Conservation (phyloP, 2,113 vertebrate genomes). For the Charadrius vociferus region DNA sequence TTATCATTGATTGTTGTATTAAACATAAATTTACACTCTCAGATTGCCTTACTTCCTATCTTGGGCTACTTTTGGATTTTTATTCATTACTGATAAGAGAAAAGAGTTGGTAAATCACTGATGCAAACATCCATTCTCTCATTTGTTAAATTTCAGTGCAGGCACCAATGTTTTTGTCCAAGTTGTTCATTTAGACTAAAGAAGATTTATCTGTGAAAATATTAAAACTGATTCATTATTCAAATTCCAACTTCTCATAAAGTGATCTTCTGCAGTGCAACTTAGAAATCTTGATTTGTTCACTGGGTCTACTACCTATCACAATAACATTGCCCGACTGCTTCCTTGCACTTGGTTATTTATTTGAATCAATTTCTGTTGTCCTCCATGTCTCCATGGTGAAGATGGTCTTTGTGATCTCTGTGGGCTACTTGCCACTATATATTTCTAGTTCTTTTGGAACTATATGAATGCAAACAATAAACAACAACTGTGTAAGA, state of each 20-base stretch:
- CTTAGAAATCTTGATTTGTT: not conserved
- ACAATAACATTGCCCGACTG: not conserved
- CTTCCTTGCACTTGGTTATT: not conserved
- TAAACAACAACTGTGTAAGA: not conserved
- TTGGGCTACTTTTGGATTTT: not conserved
- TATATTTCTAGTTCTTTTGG: not conserved
- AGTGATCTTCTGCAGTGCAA: not conserved
- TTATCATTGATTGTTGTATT: not conserved
- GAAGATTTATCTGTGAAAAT: not conserved
- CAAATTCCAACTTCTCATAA: not conserved
- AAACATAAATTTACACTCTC: not conserved
- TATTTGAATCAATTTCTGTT: not conserved
- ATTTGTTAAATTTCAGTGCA: not conserved
- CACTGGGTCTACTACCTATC: not conserved
- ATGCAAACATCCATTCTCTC: not conserved
- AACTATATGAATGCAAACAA: not conserved
- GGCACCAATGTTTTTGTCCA: not conserved
- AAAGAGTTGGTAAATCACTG: not conserved
- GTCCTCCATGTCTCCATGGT: not conserved
- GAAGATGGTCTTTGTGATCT: fast-evolving
- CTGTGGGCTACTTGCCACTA: not conserved
- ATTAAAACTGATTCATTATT: not conserved
- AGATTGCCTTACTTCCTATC: not conserved
- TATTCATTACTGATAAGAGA: not conserved
- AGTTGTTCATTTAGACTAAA: not conserved